Base-by-base conservation (phyloP, 1,140 invertebrate species). In the Orchestia grillus region DNA sequence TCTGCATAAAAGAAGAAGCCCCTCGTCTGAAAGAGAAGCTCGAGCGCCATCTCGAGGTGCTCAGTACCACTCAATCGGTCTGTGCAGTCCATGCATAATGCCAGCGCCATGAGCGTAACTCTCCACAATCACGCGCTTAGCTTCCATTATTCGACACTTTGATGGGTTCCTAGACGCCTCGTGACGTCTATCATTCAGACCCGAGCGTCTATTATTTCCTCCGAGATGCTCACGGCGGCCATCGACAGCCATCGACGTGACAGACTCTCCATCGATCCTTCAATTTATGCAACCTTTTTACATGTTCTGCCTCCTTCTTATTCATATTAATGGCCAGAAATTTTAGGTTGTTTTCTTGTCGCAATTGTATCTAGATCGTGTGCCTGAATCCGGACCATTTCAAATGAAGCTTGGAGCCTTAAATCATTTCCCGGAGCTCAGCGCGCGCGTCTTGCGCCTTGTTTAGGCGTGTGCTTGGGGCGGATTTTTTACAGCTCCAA, bases 91-190 rank as follows among this genome's bases (percentile, higher is more conserved):
- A 45, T 94, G 92, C 44, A 94, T 94, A 47, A 94, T 94, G 92
- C 0, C 41, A 40, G 92, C 92, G 92, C 41, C 92, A 94, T 94
- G 44, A 94, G 40, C 92, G 44, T 94, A 94, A 94, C 44, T 94
- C 44, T 44, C 43, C 8, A 45, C 43, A 94, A 94, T 94, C 92
- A 94, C 92, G 0, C 44, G 92, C 45, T 94, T 94, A 94, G 43
- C 44, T 94, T 94, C 43, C 40, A 94, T 94, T 94, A 94, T 94
- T 94, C 44, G 44, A 94, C 43, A 44, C 44, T 40, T 45, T 44
- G 44, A 94, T 94, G 44, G 92, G 47, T 94, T 94, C 16, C 40
- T 40, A 6, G 44, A 45, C 92, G 92, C 44, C 92, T 94, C 62
- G 1, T 36, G 62, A 90, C 88, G 88, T 90, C 41, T 90, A 90